Evolutionary conservation across 2,797 vertebrate species (phyloP).

Genomic region (Jordanella pulchra): DNA sequence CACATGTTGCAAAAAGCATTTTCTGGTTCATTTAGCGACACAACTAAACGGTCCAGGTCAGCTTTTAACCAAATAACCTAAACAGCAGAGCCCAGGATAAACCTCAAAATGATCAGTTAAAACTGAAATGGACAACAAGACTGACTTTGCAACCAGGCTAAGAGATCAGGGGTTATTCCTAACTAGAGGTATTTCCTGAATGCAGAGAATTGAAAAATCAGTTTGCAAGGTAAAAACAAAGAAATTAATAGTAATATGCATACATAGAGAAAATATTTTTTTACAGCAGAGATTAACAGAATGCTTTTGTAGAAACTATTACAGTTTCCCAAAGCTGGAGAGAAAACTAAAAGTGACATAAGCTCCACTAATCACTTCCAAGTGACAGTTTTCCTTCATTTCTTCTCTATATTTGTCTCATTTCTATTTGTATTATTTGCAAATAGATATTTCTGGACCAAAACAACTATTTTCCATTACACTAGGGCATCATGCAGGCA

Average conservation of each 20-base stretch:
- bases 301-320: not conserved
- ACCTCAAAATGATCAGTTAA: not conserved
- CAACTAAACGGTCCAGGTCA: not conserved
- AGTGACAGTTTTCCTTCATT: not conserved
- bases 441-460: not conserved
- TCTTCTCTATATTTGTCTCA: not conserved
- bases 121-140: not conserved
- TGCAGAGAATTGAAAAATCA: constrained; percentile 29
- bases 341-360: not conserved
- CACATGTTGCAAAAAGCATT: not conserved
- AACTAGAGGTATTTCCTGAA: not conserved
- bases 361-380: not conserved
- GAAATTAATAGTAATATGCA: not conserved
- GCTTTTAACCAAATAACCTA: not conserved
- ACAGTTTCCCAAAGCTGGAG: not conserved
- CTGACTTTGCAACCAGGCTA: not conserved
- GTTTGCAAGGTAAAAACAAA: not conserved
- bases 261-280: not conserved
- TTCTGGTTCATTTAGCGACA: not conserved
- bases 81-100: not conserved
- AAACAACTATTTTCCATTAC: not conserved
- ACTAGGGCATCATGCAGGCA: not conserved
- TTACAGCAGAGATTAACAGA: not conserved
- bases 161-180: too few species aligned
- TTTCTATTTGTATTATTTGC: not conserved